Base-by-base conservation (phyloP, 2,113 vertebrate species). In the Beaufortia kweichowensis region DNA sequence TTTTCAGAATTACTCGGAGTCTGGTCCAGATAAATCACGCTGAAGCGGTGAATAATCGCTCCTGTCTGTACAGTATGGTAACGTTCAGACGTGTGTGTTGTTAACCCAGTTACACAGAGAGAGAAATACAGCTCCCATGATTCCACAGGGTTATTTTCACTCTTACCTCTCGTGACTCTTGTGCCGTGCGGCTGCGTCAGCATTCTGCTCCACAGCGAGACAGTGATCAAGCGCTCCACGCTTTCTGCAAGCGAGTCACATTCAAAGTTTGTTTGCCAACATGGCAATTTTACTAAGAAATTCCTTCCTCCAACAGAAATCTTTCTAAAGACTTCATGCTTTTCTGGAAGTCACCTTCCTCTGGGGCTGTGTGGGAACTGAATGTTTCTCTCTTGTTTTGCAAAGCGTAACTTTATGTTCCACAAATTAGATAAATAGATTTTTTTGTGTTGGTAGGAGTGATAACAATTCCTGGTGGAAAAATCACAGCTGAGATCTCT, bases 201-300 rank as follows among this genome's bases (percentile, higher is more conserved):
- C 81, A 57, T 82, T 77, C 75, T 79, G 74, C 43, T 69, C 46
- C 75, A 28, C 70, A 28, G 59, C 12, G 50, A 69, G 81, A 82
- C 81, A 83, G 81, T 83, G 81, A 83, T 80, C 81, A 83, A 83
- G 78, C 73, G 67, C 62, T 31, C 6, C 66, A 56, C 62, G 14
- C 33, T 73, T 82, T 83, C 62, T 83, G 81, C 81, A 83, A 79
- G 35, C 68, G 5, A 68, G 31, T 83, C 81, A 80, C 74, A 79
- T 80, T 83, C 74, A 28, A 72, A 83, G 73, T 83, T 83, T 77
- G 50, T 81, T 81, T 82, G 81, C 77, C 57, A 79, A 43, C 72
- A 72, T 71, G 48, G 81, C 81, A 77, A 72, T 64, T 77, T 76
- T 70, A 59, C 41, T 56, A 59, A 59, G 64, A 55, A 64, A 79